A percentile compares a stretch with the other conserved stretches of the same genome.
phyloP scores from a whole-genome alignment of 2,888 invertebrate genomes.

The Pseudoips prasinana region DNA sequence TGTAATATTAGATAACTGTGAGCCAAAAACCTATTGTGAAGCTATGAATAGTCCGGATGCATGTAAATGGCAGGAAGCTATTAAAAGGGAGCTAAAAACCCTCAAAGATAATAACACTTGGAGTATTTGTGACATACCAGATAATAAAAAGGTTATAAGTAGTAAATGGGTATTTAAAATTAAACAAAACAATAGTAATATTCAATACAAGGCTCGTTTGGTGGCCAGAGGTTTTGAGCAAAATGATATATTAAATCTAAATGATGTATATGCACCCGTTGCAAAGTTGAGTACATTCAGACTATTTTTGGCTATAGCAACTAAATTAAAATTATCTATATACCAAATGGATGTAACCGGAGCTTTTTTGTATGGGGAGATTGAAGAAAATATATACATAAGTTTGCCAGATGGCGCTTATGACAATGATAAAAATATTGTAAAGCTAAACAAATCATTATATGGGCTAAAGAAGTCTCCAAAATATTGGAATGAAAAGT shows the following conservation, averaged over 20 bases:
- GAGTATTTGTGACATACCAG: conserved; percentile 12
- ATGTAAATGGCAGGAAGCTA: conserved; percentile 21
- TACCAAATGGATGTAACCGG: conserved; percentile 2
- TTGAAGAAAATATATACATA: conserved; percentile 23
- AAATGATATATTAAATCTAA: conserved; percentile 3
- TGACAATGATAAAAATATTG: not conserved
- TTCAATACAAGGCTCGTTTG: conserved; percentile 25
- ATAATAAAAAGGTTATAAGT: conserved; percentile 12
- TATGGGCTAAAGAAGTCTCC: conserved; percentile 16
- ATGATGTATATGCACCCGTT: conserved; percentile 22
- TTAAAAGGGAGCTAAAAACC: conserved; percentile 19
- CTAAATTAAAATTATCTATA: conserved; percentile 1
- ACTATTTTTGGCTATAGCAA: conserved; percentile 11
- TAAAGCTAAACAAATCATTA: conserved; percentile 14
- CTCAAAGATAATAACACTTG: conserved; percentile 24
- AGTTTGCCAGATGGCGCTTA: conserved; percentile 16
- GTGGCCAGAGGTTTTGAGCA: conserved; percentile 24
- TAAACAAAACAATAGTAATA: conserved; percentile 9
- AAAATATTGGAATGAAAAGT: conserved; percentile 15
- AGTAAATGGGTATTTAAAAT: conserved; percentile 36
- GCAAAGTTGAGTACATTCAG: conserved; percentile 19
- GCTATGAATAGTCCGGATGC: conserved; percentile 17
- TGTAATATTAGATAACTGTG: conserved; percentile 2
- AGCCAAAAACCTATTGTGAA: conserved; percentile 18
- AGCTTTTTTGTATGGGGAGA: conserved; percentile 27